phyloP scores from a whole-genome alignment of 1,140 invertebrate species.

The Ceratosolen solmsi region DNA sequence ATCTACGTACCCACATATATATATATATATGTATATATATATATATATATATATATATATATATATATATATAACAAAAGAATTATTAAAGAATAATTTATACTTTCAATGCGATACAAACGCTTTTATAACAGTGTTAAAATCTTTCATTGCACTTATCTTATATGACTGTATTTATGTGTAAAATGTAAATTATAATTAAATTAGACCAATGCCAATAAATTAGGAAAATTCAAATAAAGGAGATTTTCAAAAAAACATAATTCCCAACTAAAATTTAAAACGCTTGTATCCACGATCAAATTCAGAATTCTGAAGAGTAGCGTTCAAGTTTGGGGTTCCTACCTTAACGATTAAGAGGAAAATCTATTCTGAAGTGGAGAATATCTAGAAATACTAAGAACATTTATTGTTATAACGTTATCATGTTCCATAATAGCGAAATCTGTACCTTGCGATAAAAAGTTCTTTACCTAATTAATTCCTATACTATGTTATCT shows the following conservation, averaged over 20 bases:
- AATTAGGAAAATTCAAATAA: not conserved
- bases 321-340: not conserved
- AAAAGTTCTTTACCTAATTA: not conserved
- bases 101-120: conserved; percentile 47
- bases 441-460: not conserved
- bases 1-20: conserved; percentile 43
- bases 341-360: not conserved
- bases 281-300: not conserved
- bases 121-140: conserved; percentile 40
- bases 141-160: conserved; percentile 45
- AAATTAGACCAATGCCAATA: conserved; percentile 43
- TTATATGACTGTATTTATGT: conserved; percentile 41
- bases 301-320: not conserved
- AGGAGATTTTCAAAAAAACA: not conserved
- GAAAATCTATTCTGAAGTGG: not conserved
- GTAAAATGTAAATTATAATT: conserved; percentile 27
- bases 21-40: conserved; percentile 42
- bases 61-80: conserved; percentile 44
- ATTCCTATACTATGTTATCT: not conserved
- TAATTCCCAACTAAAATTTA: not conserved
- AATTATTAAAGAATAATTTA: conserved; percentile 50
- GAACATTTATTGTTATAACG: not conserved
- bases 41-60: conserved; percentile 42
- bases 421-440: not conserved
- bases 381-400: not conserved